These are phyloP conservation scores for Limenitis camilla DNA, from an alignment of 2,888 invertebrate genomes.

Conservation along the genomic window DNA sequence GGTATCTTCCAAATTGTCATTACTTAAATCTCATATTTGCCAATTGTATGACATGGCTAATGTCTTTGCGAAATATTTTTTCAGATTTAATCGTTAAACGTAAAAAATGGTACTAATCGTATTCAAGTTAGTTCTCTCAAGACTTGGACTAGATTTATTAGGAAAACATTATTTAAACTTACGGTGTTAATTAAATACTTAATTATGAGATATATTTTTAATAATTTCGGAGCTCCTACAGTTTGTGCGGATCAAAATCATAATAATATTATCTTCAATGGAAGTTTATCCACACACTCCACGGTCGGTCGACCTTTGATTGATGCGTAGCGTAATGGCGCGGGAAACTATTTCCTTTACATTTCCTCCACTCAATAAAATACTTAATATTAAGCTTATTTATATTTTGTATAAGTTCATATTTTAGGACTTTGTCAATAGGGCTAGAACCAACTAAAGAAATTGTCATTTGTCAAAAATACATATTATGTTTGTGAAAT, in stretches of 20 bases:
- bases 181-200: no score
- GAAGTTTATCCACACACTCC: slow-evolving; percentile 17
- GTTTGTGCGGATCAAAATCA: neutral
- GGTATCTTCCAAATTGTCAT: no score
- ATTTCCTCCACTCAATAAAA: slow-evolving; percentile 73
- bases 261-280: neutral
- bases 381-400: slow-evolving; percentile 72
- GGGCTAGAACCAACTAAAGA: slow-evolving; percentile 59
- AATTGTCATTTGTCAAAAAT: slow-evolving; percentile 73
- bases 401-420: slow-evolving; percentile 67
- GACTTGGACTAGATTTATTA: no score
- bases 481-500: slow-evolving; percentile 24
- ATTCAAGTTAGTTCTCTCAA: no score
- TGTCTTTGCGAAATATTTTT: no score
- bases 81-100: no score
- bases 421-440: slow-evolving; percentile 63
- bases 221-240: no score
- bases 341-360: slow-evolving; percentile 71
- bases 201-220: no score
- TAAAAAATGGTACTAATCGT: no score
- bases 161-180: no score
- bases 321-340: slow-evolving; percentile 68
- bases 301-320: slow-evolving; percentile 49
- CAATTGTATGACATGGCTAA: no score
- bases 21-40: no score